Evolutionary conservation across 2,888 invertebrate genomes (phyloP), one percentile per base, ranked within the genome.

Genomic region (Mythimna vitellina): DNA sequence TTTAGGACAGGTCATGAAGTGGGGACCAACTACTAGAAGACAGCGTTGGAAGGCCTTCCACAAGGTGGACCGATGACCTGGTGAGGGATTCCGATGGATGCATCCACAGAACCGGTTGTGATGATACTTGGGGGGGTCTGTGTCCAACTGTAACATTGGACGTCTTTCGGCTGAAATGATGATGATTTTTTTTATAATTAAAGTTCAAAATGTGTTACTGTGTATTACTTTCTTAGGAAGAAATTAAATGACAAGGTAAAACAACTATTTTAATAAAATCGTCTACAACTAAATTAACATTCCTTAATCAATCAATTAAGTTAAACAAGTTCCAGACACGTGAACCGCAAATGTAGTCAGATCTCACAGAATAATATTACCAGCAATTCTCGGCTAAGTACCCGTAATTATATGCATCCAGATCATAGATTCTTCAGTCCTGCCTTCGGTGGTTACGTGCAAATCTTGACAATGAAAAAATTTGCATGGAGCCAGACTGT

Each of bases 341-440:
- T 65, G 54, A 75, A 65, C 61, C 56, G 20, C 32, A 61, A 65
- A 42, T 32, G 56, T 75, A 61, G 66, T 56, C 76, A 81, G 71
- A 78, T 77, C 65, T 65, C 78, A 65, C 62, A 63, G 80, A 69
- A 80, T 70, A 70, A 66, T 56, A 82, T 73, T 66, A 80, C 60
- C n/a, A 1, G 49, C 51, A 46, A 66, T 64, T 66, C 73, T 53
- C 63, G 25, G 66, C 63, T 79, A 78, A 78, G 65, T 35, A 90
- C 92, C 90, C 87, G 87, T 83, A 86, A 86, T 84, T 77, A 64
- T 56, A 88, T 86, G 84, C 78, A 87, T 82, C 81, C 78, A 85
- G 83, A 84, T 85, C 82, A 81, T 64, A 79, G 81, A 86, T 81
- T 84, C 72, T 71, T 65, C 65, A 73, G 65, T 68, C 65, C 72